Evolutionary conservation across 2,113 vertebrate species (phyloP), one percentile per base, ranked within the genome.

Genomic region (Odobenus rosmarus): DNA sequence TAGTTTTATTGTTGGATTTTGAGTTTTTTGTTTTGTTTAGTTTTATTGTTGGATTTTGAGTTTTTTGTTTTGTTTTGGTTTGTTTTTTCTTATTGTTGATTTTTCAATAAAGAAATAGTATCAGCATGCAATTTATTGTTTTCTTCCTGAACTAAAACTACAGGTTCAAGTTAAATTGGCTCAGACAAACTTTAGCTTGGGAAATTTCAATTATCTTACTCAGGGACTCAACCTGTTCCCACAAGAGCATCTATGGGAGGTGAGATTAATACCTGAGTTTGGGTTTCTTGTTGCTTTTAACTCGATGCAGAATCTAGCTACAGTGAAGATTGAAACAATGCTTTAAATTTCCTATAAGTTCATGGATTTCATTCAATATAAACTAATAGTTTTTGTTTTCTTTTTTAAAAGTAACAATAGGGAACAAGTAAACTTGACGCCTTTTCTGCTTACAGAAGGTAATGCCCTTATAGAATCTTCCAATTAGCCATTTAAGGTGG

Each of bases 291-390:
- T 39, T 71, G 42, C 72, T 94, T 76, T 74, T 71, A 86, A 90
- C n/a, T 90, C 57, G 79, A 10, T 83, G 74, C 42, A 77, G 42
- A 53, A 4, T 90, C 84, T 96, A 90, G 16, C 96, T 76, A 61
- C 74, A 88, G 77, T 88, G 49, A 92, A 97, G 92, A 62, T 28
- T 76, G 95, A 97, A 96, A 96, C 97, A 96, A 67, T 61, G 71
- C 94, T 97, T 98, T 69, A 76, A 90, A 94, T 96, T 98, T 88
- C 96, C 18, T 96, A 92, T 87, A 97, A 36, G 86, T 95, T 96
- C 36, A 93, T 96, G 95, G 96, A 81, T 96, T 98, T 98, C 98
- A 97, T 96, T 97, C 69, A 98, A 83, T 96, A 97, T 96, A 93
- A 98, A 97, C 98, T 96, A 98, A 24, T 3, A 67, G 11, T 18